These are phyloP conservation scores for Brenthis daphne DNA, from an alignment of 2,888 invertebrate species.

Conservation along the genomic window DNA sequence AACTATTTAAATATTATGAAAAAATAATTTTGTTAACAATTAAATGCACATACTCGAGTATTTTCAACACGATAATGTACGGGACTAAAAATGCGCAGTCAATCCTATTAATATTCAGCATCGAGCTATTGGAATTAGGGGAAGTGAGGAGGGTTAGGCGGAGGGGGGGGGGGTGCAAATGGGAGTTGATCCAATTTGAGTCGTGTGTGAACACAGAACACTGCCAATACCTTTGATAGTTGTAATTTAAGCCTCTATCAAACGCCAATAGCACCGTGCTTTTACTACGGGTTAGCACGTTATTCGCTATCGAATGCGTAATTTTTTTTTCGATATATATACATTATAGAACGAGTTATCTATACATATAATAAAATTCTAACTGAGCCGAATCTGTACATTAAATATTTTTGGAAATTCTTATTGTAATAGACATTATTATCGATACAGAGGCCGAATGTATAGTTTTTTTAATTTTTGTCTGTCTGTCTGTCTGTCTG, in stretches of 20 bases:
- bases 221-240: slow-evolving; percentile 21
- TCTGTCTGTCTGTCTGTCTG: no score
- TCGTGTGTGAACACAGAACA: slow-evolving; percentile 17
- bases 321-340: no score
- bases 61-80: neutral
- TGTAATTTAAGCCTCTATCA: slow-evolving; percentile 10
- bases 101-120: slow-evolving; percentile 26
- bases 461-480: no score
- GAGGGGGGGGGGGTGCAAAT: neutral
- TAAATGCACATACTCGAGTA: neutral
- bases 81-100: slow-evolving; percentile 21
- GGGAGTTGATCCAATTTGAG: slow-evolving; percentile 13
- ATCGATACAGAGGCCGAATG: no score
- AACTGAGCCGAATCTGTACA: no score
- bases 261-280: neutral
- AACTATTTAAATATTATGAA: no score
- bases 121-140: slow-evolving; percentile 20
- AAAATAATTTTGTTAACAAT: no score
- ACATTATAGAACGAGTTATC: no score
- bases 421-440: no score
- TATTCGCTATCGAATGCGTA: neutral
- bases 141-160: slow-evolving; percentile 3
- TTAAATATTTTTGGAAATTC: no score
- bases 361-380: no score
- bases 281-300: neutral